phyloP scores from a whole-genome alignment of 2,797 vertebrate genomes.

The Sebastes diaconus region DNA sequence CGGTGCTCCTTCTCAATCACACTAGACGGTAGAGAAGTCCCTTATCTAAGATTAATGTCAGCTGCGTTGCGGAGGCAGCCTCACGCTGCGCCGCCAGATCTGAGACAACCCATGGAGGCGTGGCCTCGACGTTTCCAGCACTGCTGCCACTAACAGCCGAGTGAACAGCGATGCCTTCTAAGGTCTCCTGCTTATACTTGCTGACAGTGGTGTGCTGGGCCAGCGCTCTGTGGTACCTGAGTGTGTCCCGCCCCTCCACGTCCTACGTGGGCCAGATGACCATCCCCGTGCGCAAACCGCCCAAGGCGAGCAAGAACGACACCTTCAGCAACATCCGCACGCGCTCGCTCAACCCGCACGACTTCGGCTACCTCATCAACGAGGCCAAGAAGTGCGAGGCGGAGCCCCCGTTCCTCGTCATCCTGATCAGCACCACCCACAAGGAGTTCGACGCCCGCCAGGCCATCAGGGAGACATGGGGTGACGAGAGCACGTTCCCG shows the following conservation, averaged over 20 bases:
- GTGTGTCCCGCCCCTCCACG: constrained; percentile 91
- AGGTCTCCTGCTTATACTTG: constrained; percentile 96
- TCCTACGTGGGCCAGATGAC: constrained; percentile 89
- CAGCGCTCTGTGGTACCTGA: constrained; percentile 98
- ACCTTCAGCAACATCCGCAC: constrained; percentile 95
- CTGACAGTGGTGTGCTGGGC: constrained; percentile 99
- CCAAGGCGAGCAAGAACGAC: constrained; percentile 86
- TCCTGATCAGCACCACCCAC: constrained; percentile 98
- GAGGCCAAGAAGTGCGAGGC: constrained; percentile 94
- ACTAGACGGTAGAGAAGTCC: constrained; percentile 16
- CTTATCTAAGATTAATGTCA: constrained; percentile 74
- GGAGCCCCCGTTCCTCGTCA: constrained; percentile 90
- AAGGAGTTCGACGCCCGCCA: constrained; percentile 98
- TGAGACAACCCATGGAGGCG: constrained; percentile 74
- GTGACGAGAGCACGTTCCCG: constrained; percentile 92
- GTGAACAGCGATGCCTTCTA: constrained; percentile 91
- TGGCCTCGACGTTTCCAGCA: constrained; percentile 72
- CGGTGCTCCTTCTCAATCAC: constrained; percentile 11
- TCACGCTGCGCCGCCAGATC: constrained; percentile 81
- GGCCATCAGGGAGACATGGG: constrained; percentile 98
- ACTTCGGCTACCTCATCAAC: constrained; percentile 94
- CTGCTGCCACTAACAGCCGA: constrained; percentile 57
- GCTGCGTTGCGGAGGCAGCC: constrained; percentile 78
- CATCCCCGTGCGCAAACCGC: constrained; percentile 82
- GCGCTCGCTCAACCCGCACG: constrained; percentile 95